A percentile compares a stretch with the other conserved stretches of the same genome.
Evolutionary conservation across 2,888 invertebrate genomes (phyloP).

Genomic region (Sturmia bella): DNA sequence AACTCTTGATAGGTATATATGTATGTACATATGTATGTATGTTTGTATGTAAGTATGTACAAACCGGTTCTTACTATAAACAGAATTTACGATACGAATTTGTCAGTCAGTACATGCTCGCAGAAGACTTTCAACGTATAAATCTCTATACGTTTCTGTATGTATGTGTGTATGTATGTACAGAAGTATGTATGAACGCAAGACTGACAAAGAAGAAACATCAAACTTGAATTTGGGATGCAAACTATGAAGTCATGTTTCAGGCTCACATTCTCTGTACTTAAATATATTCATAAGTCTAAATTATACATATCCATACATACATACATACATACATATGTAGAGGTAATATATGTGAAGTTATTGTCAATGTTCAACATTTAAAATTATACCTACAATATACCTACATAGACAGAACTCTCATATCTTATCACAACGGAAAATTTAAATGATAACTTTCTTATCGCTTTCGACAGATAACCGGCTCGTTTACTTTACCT

Average conservation of each 20-base stretch:
- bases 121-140: constrained; percentile 14
- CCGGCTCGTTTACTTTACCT: constrained; percentile 31
- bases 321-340: not conserved
- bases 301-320: not conserved
- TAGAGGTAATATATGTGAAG: too few relatives aligned
- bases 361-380: too few relatives aligned
- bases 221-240: constrained; percentile 22
- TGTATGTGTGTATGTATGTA: too few relatives aligned
- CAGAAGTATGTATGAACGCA: not conserved
- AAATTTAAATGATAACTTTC: constrained; percentile 64
- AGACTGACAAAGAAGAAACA: constrained; percentile 3
- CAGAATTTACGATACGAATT: constrained; percentile 57
- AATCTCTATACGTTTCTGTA: not conserved
- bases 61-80: constrained; percentile 47
- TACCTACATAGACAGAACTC: not conserved
- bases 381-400: too few relatives aligned
- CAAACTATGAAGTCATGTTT: constrained; percentile 6
- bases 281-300: not conserved
- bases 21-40: not conserved
- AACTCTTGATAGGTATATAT: not conserved
- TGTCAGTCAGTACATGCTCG: constrained; percentile 34
- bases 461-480: constrained; percentile 57
- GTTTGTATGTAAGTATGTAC: constrained; percentile 1
- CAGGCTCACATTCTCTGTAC: not conserved
- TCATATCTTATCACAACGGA: constrained; percentile 65